A percentile compares a stretch with the other conserved stretches of the same genome.
These are phyloP conservation scores for Chiropotes sagulatus DNA, from an alignment of 2,797 vertebrate species.

Conservation along the genomic window DNA sequence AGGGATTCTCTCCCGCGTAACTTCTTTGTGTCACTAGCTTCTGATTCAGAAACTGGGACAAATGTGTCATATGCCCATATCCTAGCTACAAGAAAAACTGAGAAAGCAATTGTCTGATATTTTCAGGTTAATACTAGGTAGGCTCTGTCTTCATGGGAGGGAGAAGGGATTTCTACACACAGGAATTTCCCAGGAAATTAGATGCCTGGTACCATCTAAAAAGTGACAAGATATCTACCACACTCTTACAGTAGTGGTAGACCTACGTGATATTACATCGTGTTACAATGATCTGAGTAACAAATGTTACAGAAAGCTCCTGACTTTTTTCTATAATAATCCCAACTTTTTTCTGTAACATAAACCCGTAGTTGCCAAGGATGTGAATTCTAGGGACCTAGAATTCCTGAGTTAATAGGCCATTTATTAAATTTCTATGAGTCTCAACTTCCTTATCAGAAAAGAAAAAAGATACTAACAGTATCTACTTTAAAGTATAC, in stretches of 20 bases:
- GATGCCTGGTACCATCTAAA: neutral
- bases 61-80: neutral
- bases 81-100: neutral
- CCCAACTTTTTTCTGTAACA: neutral
- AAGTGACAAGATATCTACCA: neutral
- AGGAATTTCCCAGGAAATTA: neutral
- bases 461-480: neutral
- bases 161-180: neutral
- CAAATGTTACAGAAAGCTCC: neutral
- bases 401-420: neutral
- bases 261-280: neutral
- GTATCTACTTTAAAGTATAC: neutral
- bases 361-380: neutral
- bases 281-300: neutral
- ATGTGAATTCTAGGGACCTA: neutral
- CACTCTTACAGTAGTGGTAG: neutral
- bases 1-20: neutral
- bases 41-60: neutral
- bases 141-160: neutral
- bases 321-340: neutral
- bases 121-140: neutral
- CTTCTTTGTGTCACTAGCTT: neutral
- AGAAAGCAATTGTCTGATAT: neutral
- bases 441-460: neutral
- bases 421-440: neutral